phyloP scores from a whole-genome alignment of 1,140 invertebrate species.

The Saccostrea glomerata region DNA sequence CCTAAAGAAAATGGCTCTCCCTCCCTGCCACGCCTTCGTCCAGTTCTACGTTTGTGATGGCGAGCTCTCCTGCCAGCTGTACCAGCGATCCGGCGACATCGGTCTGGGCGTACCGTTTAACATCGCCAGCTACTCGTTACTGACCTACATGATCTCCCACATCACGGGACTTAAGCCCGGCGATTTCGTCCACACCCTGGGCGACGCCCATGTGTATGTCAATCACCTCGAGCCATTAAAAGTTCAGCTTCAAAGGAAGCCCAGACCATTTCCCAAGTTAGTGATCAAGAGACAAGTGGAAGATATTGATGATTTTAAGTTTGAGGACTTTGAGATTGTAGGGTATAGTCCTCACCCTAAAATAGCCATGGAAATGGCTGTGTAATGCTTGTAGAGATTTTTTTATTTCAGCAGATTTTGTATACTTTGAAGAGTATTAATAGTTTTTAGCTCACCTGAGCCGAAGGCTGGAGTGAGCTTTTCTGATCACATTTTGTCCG shows the following conservation, averaged over 20 bases:
- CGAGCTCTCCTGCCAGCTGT: conserved; percentile 92
- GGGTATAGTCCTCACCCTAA: conserved; percentile 94
- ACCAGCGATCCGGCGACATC: conserved; percentile 98
- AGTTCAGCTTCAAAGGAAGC: conserved; percentile 86
- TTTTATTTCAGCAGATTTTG: too few species aligned
- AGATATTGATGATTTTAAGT: conserved; percentile 93
- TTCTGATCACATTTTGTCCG: too few species aligned
- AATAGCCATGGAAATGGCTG: conserved; percentile 97
- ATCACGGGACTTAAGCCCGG: conserved; percentile 93
- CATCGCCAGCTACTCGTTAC: conserved; percentile 96
- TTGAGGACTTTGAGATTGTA: conserved; percentile 92
- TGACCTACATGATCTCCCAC: conserved; percentile 98
- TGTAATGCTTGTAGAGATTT: conserved; percentile 80
- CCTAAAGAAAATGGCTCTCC: conserved; percentile 95
- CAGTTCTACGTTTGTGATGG: conserved; percentile 96
- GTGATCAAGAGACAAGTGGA: conserved; percentile 86
- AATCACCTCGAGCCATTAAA: conserved; percentile 94
- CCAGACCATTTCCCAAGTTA: conserved; percentile 91
- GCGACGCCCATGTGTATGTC: conserved; percentile 97
- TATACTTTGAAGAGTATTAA: not conserved
- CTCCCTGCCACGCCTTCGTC: conserved; percentile 96
- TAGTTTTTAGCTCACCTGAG: too few species aligned
- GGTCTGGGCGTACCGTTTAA: conserved; percentile 99
- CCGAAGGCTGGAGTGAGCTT: too few species aligned
- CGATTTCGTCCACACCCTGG: conserved; percentile 97